Percentiles rank a stretch among this genome's conserved stretches.
phyloP scores from a whole-genome alignment of 2,888 invertebrate species.

The Cremastinae sp. region DNA sequence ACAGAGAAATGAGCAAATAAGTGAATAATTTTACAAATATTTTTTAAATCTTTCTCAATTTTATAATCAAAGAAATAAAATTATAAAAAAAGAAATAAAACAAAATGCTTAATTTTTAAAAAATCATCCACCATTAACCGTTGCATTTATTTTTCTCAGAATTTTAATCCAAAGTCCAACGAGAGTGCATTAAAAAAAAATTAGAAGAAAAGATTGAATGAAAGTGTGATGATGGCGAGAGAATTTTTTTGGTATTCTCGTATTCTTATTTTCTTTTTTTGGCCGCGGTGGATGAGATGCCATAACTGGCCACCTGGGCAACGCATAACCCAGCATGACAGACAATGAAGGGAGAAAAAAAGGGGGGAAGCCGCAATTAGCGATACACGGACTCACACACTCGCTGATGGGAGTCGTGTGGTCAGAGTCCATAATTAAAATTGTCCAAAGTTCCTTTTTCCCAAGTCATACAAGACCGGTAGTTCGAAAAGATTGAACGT shows the following conservation, averaged over 20 bases:
- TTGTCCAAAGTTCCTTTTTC: constrained; percentile 64
- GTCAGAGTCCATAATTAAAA: constrained; percentile 72
- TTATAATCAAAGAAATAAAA: no score
- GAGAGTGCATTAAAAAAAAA: constrained; percentile 56
- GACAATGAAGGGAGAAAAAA: constrained; percentile 56
- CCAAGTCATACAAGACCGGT: constrained; percentile 25
- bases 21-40: no score
- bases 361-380: constrained; percentile 70
- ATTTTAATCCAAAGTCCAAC: constrained; percentile 74
- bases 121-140: no score
- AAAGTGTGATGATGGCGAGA: constrained; percentile 74
- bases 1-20: background rate
- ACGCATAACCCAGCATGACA: constrained; percentile 17
- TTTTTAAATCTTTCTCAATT: no score
- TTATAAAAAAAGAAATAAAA: no score
- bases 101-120: no score
- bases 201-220: constrained; percentile 70
- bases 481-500: constrained; percentile 26
- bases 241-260: background rate
- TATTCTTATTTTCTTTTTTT: background rate
- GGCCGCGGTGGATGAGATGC: constrained; percentile 38
- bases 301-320: constrained; percentile 31
- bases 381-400: constrained; percentile 65
- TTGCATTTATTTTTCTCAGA: constrained; percentile 52
- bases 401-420: constrained; percentile 51